Base-by-base conservation (phyloP, 1,140 invertebrate species). In the Apis florea region DNA sequence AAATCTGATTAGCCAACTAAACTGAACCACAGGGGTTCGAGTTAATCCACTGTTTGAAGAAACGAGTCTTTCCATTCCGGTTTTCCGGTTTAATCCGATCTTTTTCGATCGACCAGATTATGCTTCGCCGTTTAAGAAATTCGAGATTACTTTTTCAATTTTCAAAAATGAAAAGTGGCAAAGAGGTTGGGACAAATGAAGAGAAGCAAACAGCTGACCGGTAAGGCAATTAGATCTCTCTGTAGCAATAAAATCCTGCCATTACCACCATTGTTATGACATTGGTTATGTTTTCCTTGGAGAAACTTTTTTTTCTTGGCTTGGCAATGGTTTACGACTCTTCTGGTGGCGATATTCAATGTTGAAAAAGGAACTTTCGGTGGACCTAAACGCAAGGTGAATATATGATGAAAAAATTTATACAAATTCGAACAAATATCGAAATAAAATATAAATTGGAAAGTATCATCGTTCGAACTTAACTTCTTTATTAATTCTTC, bases 31-130 rank as follows among this genome's bases (percentile, higher is more conserved):
- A 9, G 12, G 1, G 31, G 8, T 10, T 58, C 40, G 61, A 67
- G 61, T 74, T 80, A 80, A 74, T 74, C 70, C 61, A 64, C 49
- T 79, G 78, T 73, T 64, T 26, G 31, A 54, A n/a, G 13, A 54
- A 53, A 61, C 19, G 11, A 19, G 8, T 17, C 13, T 31, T 51
- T 51, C 12, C 19, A 21, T 0, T n/a, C n/a, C 24, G 15, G 51
- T 40, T n/a, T n/a, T n/a, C n/a, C n/a, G n/a, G n/a, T n/a, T n/a
- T 79, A 66, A 73, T 54, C 59, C n/a, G 69, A 56, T 58, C 12
- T 63, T 17, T 64, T 17, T 49, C 58, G 24, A 71, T 40, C 21
- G 49, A n/a, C 4, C 58, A 24, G 47, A 63, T 63, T 72, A 40
- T 63, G 21, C 21, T 24, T 40, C 9, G 0, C 21, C 64, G 15